Base-by-base conservation (phyloP, 2,113 vertebrate genomes). In the zebrafish (Danio rerio) region DNA sequence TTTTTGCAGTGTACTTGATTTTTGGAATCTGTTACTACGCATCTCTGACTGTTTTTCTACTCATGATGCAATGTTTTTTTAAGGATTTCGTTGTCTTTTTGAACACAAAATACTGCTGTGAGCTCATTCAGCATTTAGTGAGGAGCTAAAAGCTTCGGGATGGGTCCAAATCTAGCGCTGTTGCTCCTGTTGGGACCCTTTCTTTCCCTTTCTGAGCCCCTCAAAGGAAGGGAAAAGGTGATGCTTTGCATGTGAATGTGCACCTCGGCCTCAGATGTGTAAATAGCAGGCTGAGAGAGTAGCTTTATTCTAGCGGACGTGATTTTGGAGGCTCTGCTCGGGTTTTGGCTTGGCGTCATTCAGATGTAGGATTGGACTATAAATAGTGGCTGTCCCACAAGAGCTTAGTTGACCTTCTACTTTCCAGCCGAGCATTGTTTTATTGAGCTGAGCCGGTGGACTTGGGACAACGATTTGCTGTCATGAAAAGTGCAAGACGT, bases 241-340 rank as follows among this genome's bases (percentile, higher is more conserved):
- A 79, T 53, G 62, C 62, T 79, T 79, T 79, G 77, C 77, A 79
- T 79, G 62, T 79, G 77, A 79, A 79, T 79, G 77, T 55, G 47
- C 47, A 66, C 49, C 62, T 79, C 77, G 31, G 62, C 10, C 49
- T 79, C 62, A 79, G 77, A 68, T 66, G 77, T 79, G 62, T 66
- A 79, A 79, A 79, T 79, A 12, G 62, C 16, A 40, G 16, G 2
- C 61, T 55, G 62, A 66, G 49, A 78, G 58, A 79, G 77, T 12
- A 5, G 62, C 62, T 79, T 66, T 53, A 55, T 66, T 66, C 31
- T 53, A 55, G 61, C 9, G 45, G 3, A 78, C 15, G 15, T 78
- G 62, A 66, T 79, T 79, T 79, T 18, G 10, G 62, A 68, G 21
- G 45, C 58, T 77, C 58, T 77, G 9, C 45, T 31, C 13, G 7